Base-by-base conservation (phyloP, 2,797 vertebrate genomes). In the Labroides dimidiatus region DNA sequence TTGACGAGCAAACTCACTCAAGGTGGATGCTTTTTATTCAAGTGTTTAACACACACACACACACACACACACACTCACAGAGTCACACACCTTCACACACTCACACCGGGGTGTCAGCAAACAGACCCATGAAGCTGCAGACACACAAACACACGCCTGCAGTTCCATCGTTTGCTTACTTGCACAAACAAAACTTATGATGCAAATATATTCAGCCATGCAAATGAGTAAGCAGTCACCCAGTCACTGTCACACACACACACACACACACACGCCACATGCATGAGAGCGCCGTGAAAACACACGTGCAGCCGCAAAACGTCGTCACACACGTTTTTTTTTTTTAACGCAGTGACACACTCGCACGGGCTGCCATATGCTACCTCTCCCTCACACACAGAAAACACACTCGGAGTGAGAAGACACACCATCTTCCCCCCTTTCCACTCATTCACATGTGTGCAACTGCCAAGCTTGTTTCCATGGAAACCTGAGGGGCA, bases 401-500 rank as follows among this genome's bases (percentile, higher is more conserved):
- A 43, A 43, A 60, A 51, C 42, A 44, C 20, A 14, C 17, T 8
- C 36, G 6, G 54, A 67, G 59, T 64, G 69, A 83, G 76, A 73
- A 74, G 75, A 76, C 68, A 63, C 75, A 70, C 71, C 47, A 54
- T 74, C 72, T 47, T 77, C 68, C 71, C 70, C 69, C 53, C n/a
- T n/a, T n/a, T n/a, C 60, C 47, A 80, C 70, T 82, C 72, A 24
- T 77, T 68, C 74, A 80, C 64, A 58, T 52, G 78, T 79, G 79
- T 81, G 83, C 75, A 66, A 69, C 67, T 52, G 51, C 79, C 68
- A 57, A 80, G 83, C 87, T 75, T 88, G 91, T 92, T 91, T 89
- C 89, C 89, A 92, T 90, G 89, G 91, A 78, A 86, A 92, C 87
- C 64, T 16, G 52, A 69, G 63, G 73, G 81, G 73, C 75, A 83